phyloP scores from a whole-genome alignment of 2,797 vertebrate genomes.

The Selene dorsalis region DNA sequence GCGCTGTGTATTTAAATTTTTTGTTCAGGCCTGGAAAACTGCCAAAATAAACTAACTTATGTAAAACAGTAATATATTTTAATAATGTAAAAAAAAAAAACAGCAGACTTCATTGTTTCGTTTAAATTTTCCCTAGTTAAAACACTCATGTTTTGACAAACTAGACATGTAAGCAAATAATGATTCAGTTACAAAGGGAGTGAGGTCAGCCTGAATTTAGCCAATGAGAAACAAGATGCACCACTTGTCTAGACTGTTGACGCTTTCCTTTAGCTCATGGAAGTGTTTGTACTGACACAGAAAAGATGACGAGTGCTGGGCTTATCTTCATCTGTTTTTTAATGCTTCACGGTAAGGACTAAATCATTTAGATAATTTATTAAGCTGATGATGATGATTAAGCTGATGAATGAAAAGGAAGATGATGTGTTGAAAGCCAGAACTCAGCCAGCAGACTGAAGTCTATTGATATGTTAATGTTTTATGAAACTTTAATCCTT shows the following conservation, averaged over 20 bases:
- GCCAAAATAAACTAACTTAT: neutral
- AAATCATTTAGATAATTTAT: neutral
- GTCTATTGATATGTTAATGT: neutral
- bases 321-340: conserved; percentile 23
- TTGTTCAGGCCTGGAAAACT: neutral
- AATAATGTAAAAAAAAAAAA: neutral
- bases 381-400: neutral
- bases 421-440: neutral
- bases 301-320: conserved; percentile 1
- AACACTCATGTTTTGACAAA: neutral
- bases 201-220: neutral
- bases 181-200: neutral
- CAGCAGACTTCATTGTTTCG: neutral
- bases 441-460: no score
- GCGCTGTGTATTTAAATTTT: neutral
- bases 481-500: neutral
- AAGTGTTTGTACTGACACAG: neutral
- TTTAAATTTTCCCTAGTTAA: no score
- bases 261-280: neutral
- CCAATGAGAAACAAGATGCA: neutral
- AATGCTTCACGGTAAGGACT: conserved; percentile 54
- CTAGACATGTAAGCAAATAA: no score
- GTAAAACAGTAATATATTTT: neutral
- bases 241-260: neutral
- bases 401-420: neutral